Base-by-base conservation (phyloP, 2,113 vertebrate genomes). In the Macaca nemestrina region DNA sequence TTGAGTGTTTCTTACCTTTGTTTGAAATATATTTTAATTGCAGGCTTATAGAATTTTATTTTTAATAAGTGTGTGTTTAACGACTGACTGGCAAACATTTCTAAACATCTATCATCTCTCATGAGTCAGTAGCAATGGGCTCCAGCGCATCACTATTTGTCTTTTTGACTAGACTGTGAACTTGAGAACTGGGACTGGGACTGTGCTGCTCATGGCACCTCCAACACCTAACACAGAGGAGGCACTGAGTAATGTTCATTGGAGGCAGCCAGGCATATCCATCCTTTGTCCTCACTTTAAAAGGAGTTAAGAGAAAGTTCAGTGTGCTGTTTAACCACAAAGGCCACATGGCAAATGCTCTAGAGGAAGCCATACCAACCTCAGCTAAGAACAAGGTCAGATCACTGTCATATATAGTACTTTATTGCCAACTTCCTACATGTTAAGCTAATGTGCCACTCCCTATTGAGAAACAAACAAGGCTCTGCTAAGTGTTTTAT, bases 361-460 rank as follows among this genome's bases (percentile, higher is more conserved):
- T 87, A 83, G 89, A 96, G 95, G 92, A 98, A 97, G 82, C 30
- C 48, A 38, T 55, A 68, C 73, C 25, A 10, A 84, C 78, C 72
- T 95, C 76, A 82, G 67, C 59, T 55, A 94, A 87, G 81, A 97
- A 91, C 40, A 75, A 96, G 78, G 52, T 93, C 86, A 92, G 57
- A 59, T 73, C 94, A 90, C 50, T 10, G 35, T 92, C 75, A 95
- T 59, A n/a, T n/a, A 75, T 38, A 96, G 52, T 25, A 86, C 30
- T 67, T 90, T 23, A 68, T 38, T 79, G 59, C n/a, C 88, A 85
- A 86, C 85, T 97, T 97, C 93, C 52, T 95, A 83, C 25, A 43
- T 13, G 20, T 57, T n/a, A 72, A 87, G 38, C 64, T 79, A 89
- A 75, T 12, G 18, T 50, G 79, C 23, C 52, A 72, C 55, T 90